Conservation (phyloP, 1,140 invertebrate species). For the Magallana gigas region DNA sequence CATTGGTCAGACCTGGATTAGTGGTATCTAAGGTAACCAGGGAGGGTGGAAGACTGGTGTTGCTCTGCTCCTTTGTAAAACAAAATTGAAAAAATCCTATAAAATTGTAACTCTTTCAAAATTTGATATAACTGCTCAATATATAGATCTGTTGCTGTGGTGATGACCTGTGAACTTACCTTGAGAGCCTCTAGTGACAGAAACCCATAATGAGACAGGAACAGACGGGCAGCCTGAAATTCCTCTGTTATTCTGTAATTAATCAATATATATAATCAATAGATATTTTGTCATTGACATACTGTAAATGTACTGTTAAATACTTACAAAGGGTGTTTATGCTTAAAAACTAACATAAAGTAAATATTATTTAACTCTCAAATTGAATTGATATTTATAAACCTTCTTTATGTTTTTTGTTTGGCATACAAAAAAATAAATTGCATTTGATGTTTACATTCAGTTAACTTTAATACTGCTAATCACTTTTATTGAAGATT, state of each 20-base stretch:
- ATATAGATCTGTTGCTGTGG: not conserved
- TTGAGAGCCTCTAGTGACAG: constrained; percentile 87
- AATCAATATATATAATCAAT: constrained; percentile 34
- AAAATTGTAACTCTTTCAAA: not conserved
- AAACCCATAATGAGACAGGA: constrained; percentile 96
- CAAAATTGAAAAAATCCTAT: not conserved
- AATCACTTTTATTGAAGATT: no score
- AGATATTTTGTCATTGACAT: no score
- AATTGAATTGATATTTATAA: not conserved
- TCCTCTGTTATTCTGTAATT: constrained; percentile 83
- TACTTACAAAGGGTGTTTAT: no score
- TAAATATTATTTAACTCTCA: not conserved
- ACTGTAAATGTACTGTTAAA: no score
- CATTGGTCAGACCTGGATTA: constrained; percentile 85
- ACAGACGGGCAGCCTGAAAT: constrained; percentile 95
- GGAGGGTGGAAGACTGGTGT: constrained; percentile 81
- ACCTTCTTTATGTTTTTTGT: no score
- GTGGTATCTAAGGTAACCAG: constrained; percentile 89
- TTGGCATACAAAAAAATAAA: no score
- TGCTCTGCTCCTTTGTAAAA: constrained; percentile 74
- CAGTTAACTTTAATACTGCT: no score
- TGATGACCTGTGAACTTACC: constrained; percentile 70
- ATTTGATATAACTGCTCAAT: not conserved
- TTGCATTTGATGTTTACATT: no score
- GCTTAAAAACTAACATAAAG: no score